These are phyloP conservation scores for Cuniculus paca DNA, from an alignment of 2,797 vertebrate species.

Conservation along the genomic window DNA sequence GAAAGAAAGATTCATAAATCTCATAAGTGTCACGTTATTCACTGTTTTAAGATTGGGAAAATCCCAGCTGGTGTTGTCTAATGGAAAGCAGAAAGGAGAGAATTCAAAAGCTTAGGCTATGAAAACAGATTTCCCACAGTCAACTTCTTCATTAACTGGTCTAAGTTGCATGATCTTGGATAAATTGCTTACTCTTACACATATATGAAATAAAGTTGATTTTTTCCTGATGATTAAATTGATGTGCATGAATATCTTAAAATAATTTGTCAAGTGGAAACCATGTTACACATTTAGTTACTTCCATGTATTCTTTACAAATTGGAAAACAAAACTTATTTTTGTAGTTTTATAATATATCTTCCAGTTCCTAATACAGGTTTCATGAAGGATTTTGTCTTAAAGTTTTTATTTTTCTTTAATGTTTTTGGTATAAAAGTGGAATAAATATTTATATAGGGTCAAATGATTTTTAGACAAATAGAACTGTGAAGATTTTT, in stretches of 20 bases:
- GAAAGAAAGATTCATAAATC: too few species aligned
- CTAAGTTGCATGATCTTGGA: background rate
- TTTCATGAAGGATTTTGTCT: background rate
- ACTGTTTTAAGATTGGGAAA: background rate
- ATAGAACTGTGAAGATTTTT: background rate
- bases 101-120: background rate
- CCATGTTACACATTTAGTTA: background rate
- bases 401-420: background rate
- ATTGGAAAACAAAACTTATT: background rate
- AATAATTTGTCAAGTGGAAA: background rate
- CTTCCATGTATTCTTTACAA: background rate
- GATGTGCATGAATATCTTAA: background rate
- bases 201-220: background rate
- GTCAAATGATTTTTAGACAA: background rate
- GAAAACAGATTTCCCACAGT: rapidly evolving
- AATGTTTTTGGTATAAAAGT: background rate
- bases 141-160: background rate
- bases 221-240: background rate
- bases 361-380: background rate
- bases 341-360: background rate
- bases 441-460: background rate
- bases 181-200: background rate
- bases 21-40: background rate
- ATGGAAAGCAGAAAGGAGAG: background rate
- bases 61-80: too few species aligned